Evolutionary conservation across 2,797 vertebrate genomes (phyloP), one percentile per base, ranked within the genome.

Genomic region (Fistularia tabacaria): DNA sequence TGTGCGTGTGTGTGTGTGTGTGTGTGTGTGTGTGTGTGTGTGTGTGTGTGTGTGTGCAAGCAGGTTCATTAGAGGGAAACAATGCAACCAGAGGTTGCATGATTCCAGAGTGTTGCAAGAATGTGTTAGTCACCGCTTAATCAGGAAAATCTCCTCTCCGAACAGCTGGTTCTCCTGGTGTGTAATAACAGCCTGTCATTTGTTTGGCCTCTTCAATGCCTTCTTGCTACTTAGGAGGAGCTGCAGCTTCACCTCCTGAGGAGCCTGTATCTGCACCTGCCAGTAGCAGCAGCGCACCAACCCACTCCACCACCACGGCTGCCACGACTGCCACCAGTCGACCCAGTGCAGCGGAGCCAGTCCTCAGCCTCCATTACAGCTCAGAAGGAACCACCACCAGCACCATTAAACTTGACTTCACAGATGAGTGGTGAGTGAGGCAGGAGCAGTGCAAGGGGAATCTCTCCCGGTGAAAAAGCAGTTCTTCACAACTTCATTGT

Each of bases 381-480:
- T 97, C 97, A 46, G 95, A 98, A 87, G 97, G 97, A 80, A 98
- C 97, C 1, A 98, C 95, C 57, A 94, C 95, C 86, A 99, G 97
- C 91, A 99, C 97, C 67, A 99, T 99, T 88, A 97, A 97, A 88
- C 88, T 98, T 77, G 93, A 96, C 89, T 99, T 99, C 84, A 98
- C 95, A 7, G 97, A 99, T 68, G 96, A 98, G 81, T 99, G 97
- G 97, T 97, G 91, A 94, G 92, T 38, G 14, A 25, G 25, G 25
- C 2, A 42, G 9, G 43, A 40, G 8, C 39, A 8, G 39, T 10
- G 39, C 14, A 46, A 15, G 10, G 25, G 25, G 25, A 25, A 25
- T 25, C 25, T 25, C 25, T 25, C 25, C 25, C 25, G 25, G 25
- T 25, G 5, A 25, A 25, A 25, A 25, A 25, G 25, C 25, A 25